A percentile compares a stretch with the other conserved stretches of the same genome.
Evolutionary conservation across 2,888 invertebrate genomes (phyloP).

Genomic region (Cheilosia soror): DNA sequence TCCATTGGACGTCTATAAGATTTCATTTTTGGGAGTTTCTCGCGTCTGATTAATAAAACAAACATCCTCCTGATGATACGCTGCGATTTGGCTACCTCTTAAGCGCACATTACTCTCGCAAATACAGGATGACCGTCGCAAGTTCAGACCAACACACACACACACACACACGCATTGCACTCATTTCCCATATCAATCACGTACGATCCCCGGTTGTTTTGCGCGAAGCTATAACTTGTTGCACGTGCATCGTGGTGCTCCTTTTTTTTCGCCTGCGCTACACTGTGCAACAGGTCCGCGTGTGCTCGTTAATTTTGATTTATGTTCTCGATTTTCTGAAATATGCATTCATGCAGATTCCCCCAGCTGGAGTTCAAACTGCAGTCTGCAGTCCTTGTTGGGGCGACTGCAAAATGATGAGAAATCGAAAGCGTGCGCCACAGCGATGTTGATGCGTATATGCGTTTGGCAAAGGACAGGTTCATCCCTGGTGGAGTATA

Average conservation of each 20-base stretch:
- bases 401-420: slow-evolving; percentile 38
- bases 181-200: slow-evolving; percentile 72
- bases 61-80: slow-evolving; percentile 45
- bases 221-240: slow-evolving; percentile 55
- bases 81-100: slow-evolving; percentile 49
- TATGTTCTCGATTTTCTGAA: slow-evolving; percentile 70
- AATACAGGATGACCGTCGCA: slow-evolving; percentile 18
- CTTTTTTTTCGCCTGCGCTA: neutral
- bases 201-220: slow-evolving; percentile 61
- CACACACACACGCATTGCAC: slow-evolving; percentile 12
- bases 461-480: slow-evolving; percentile 48
- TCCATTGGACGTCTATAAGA: neutral
- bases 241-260: slow-evolving; percentile 42
- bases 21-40: slow-evolving; percentile 31
- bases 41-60: slow-evolving; percentile 51
- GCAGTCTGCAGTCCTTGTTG: slow-evolving; percentile 10
- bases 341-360: slow-evolving; percentile 71
- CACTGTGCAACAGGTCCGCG: slow-evolving; percentile 69
- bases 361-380: slow-evolving; percentile 65
- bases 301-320: slow-evolving; percentile 74
- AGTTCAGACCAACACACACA: neutral
- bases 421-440: slow-evolving; percentile 70
- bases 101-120: slow-evolving; percentile 51
- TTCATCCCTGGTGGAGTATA: slow-evolving; percentile 40
- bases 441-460: slow-evolving; percentile 48